Base-by-base conservation (phyloP, 2,113 vertebrate species). In the Regulus satrapa region DNA sequence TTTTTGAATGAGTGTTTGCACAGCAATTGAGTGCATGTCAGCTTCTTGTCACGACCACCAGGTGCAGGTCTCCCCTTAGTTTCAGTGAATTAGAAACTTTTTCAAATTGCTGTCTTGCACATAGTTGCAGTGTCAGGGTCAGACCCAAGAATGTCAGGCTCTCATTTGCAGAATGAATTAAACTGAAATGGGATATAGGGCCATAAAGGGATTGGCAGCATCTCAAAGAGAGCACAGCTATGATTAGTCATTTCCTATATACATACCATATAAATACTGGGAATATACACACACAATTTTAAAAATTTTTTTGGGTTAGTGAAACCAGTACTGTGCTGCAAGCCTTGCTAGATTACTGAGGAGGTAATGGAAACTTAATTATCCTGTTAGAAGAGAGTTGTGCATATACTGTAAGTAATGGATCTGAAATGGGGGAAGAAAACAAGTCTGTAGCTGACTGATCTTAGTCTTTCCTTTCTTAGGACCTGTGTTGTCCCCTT, bases 171-270 rank as follows among this genome's bases (percentile, higher is more conserved):
- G 82, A 66, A 73, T 43, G 78, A 90, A 92, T 85, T 71, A 91
- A 96, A 88, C 81, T 85, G 92, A 91, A 89, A 92, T 16, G 71
- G 66, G 78, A 90, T 93, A 69, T 36, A 49, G 59, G 48, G 56
- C 62, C 34, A 73, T 85, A 73, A 93, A 88, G 32, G 63, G 78
- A 28, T 66, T 91, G 92, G 96, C 96, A 96, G 58, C 75, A 36
- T 77, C 89, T 94, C 93, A 96, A 92, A 95, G 85, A 78, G 52
- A 54, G 20, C 71, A 59, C 63, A 77, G 85, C 87, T 89, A 79
- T 88, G 89, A 89, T 96, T 93, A 94, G 51, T 96, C 66, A 89
- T 94, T 96, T 97, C 93, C 93, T 92, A 88, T 78, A 69, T 51
- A 43, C 51, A 31, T 79, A 52, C 6, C 20, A 5, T 55, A 14